Conservation (phyloP, 92 coral and sea anemone genomes). For the Phenganax marumi region DNA sequence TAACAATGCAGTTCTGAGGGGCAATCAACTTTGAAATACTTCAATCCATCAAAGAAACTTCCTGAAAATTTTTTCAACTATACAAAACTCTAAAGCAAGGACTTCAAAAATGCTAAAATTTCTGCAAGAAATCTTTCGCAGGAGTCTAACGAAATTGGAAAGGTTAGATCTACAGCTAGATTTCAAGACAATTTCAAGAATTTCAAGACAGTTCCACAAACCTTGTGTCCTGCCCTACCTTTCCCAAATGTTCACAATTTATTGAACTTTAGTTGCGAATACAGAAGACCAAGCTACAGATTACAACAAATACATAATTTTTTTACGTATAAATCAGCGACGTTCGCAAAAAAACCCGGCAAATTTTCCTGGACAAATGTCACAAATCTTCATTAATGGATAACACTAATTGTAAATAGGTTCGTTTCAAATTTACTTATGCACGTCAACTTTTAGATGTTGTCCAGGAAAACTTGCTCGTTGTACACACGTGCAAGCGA, state of each 20-base stretch:
- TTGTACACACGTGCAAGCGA: neutral
- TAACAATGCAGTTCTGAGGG: too few species aligned
- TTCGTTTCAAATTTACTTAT: too few species aligned
- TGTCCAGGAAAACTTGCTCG: too few species aligned
- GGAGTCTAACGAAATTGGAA: neutral
- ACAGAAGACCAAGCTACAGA: constrained; percentile 21
- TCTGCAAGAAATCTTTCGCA: neutral
- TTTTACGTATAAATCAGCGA: neutral
- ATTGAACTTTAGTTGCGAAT: constrained; percentile 32
- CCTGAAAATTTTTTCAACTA: too few species aligned
- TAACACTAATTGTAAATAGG: too few species aligned
- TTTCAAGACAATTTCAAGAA: constrained; percentile 23
- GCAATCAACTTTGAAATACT: too few species aligned
- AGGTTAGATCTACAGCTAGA: neutral
- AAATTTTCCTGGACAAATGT: neutral
- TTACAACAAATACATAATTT: constrained; percentile 22
- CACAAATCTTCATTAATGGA: too few species aligned
- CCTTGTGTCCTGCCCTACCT: constrained; percentile 50
- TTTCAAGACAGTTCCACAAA: constrained; percentile 36
- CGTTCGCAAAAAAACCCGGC: neutral
- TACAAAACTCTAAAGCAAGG: too few species aligned
- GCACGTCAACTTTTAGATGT: too few species aligned
- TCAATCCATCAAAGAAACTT: too few species aligned
- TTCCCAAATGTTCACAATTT: constrained; percentile 43
- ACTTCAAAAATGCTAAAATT: too few species aligned